Conservation (phyloP, 2,888 invertebrate species). For the Brachycybe producta region DNA sequence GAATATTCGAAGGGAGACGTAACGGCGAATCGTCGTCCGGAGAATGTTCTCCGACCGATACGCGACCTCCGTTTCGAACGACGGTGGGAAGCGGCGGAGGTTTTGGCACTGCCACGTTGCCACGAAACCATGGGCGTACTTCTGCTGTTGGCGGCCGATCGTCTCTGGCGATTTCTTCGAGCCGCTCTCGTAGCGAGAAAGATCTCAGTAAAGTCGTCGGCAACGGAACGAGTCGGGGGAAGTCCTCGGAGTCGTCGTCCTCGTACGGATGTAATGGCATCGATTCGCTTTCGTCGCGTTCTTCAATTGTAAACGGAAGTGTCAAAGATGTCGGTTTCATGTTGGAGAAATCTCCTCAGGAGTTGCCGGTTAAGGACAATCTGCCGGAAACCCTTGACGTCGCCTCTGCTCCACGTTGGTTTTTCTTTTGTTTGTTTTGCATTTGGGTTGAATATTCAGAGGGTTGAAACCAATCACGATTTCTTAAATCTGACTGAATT, state of each 20-base stretch:
- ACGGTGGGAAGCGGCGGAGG: slow-evolving; percentile 9
- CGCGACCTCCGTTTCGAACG: slow-evolving; percentile 9
- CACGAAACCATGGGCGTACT: slow-evolving; percentile 7
- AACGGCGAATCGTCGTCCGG: slow-evolving; percentile 22
- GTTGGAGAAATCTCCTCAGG: slow-evolving; percentile 21
- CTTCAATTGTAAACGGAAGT: background rate
- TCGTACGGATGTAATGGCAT: background rate
- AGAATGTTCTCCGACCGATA: slow-evolving; percentile 23
- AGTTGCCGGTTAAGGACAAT: slow-evolving; percentile 20
- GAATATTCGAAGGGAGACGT: background rate
- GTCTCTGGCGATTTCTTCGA: slow-evolving; percentile 1
- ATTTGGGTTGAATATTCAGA: background rate
- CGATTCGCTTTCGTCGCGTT: background rate
- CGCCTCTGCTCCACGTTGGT: slow-evolving; percentile 42
- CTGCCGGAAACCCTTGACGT: slow-evolving; percentile 29
- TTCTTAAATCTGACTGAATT: no score
- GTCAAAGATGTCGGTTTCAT: background rate
- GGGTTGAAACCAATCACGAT: no score
- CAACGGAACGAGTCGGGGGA: background rate
- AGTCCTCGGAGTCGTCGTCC: background rate
- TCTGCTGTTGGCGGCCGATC: background rate
- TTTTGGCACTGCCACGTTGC: slow-evolving; percentile 10
- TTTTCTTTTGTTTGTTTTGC: no score
- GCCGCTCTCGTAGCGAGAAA: slow-evolving; percentile 19
- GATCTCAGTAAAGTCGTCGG: slow-evolving; percentile 18